phyloP scores from a whole-genome alignment of 2,113 vertebrate species.

The Menidia beryllina region DNA sequence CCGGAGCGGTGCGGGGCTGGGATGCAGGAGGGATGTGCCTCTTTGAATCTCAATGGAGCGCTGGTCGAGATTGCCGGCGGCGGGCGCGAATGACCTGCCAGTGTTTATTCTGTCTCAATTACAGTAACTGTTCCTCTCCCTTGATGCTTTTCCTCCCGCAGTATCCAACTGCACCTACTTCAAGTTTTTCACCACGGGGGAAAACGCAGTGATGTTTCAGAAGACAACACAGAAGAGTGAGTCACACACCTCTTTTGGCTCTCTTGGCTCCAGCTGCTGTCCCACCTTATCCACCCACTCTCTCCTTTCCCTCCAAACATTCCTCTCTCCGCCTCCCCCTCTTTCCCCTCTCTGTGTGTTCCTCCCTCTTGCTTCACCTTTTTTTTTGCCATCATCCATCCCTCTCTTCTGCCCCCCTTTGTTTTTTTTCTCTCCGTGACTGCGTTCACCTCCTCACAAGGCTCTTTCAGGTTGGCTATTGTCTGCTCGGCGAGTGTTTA shows the following conservation, averaged over 20 bases:
- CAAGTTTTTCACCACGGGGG: constrained; percentile 91
- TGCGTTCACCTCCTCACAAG: constrained; percentile 38
- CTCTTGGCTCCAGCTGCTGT: constrained; percentile 12
- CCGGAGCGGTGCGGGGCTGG: not conserved
- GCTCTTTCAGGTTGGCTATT: constrained; percentile 43
- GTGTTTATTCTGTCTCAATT: constrained; percentile 1
- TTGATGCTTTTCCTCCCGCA: constrained; percentile 49
- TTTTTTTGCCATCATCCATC: not conserved
- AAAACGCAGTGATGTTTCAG: constrained; percentile 86
- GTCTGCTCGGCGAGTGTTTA: constrained; percentile 58
- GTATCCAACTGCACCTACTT: constrained; percentile 91
- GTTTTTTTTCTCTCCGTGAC: not conserved
- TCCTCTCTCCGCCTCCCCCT: not conserved
- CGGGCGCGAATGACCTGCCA: not conserved
- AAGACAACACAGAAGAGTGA: constrained; percentile 89
- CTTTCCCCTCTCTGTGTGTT: not conserved
- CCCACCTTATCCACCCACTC: constrained; percentile 34
- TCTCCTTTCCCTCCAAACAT: not conserved
- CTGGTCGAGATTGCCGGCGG: constrained; percentile 8
- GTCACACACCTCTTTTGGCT: constrained; percentile 47
- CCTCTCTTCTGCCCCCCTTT: not conserved
- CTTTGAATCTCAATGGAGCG: constrained; percentile 39
- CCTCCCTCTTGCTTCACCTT: not conserved
- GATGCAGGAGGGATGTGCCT: not conserved
- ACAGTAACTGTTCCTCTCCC: not conserved